Evolutionary conservation across 2,113 vertebrate species (phyloP), one percentile per base, ranked within the genome.

Genomic region (Merops nubicus): DNA sequence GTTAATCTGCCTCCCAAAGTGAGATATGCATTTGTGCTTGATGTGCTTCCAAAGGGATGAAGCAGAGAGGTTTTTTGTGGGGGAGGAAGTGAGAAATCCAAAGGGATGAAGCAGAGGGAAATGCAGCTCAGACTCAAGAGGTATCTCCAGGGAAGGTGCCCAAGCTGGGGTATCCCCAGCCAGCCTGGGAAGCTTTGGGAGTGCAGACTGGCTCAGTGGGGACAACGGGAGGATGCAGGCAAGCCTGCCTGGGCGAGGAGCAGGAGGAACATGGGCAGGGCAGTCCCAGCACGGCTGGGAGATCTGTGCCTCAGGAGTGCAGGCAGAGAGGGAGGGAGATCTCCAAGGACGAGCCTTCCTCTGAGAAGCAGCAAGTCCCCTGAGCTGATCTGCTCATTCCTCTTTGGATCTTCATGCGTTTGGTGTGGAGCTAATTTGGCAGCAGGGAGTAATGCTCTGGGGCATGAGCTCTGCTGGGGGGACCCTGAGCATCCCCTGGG

Each of bases 61-160:
- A 57, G 28, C 60, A 48, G 60, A 89, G 69, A 33, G 64, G 3
- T 2, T 10, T n/a, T 88, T 67, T 83, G 87, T 76, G 79, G 42
- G 53, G 75, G 83, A 72, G 84, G 79, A 63, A 78, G 48, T 2
- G 40, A 73, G 90, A 60, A 93, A 40, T 8, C 45, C 31, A 5
- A 34, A 36, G 93, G 76, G 68, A 92, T 84, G 83, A 65, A 77
- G 83, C 73, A 62, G 83, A 92, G 45, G 48, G 45, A 84, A 65
- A 65, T n/a, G 53, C 38, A 83, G 48, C 79, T 83, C 79, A 83
- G 79, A 3, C 57, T 78, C 62, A 2, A 15, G 57, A 57, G 57
- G 17, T 40, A 7, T 86, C 93, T 91, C 47, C 60, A 31, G 87
- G 84, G 89, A 89, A 65, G 28, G 21, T 74, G n/a, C 5, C 67